These are phyloP conservation scores for Anolis sagrei DNA, from an alignment of 2,113 vertebrate species.

Conservation along the genomic window DNA sequence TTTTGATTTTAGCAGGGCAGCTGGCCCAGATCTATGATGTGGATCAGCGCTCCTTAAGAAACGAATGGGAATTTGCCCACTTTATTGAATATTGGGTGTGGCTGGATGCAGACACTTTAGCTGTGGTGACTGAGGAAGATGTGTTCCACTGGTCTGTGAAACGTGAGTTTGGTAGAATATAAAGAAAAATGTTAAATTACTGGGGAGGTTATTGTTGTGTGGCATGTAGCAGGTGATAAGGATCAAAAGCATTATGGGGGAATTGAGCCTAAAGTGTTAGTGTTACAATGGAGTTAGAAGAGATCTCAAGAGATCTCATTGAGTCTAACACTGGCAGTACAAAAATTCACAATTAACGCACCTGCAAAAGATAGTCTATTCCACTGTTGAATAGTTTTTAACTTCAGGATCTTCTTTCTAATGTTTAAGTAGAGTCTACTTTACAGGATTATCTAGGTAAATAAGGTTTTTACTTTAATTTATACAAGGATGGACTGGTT, in stretches of 20 bases:
- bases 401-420: too few species aligned
- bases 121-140: conserved; percentile 9
- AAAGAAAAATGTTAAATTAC: too few species aligned
- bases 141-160: conserved; percentile 17
- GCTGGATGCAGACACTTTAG: conserved; percentile 18
- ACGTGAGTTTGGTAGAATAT: background rate
- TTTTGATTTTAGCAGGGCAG: conserved; percentile 8
- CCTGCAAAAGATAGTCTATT: too few species aligned
- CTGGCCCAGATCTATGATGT: conserved; percentile 33
- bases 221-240: too few species aligned
- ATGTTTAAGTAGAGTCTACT: background rate
- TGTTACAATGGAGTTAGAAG: too few species aligned
- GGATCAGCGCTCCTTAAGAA: conserved; percentile 19
- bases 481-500: background rate
- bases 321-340: too few species aligned
- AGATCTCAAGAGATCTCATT: too few species aligned
- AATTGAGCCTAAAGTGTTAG: too few species aligned
- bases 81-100: conserved; percentile 25
- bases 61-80: conserved; percentile 6
- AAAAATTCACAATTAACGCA: too few species aligned
- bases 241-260: too few species aligned
- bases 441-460: background rate
- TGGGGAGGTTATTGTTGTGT: too few species aligned
- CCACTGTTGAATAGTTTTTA: too few species aligned
- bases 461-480: background rate